Evolutionary conservation across 2,888 invertebrate species (phyloP), one percentile per base, ranked within the genome.

Genomic region (Andrena dorsata): DNA sequence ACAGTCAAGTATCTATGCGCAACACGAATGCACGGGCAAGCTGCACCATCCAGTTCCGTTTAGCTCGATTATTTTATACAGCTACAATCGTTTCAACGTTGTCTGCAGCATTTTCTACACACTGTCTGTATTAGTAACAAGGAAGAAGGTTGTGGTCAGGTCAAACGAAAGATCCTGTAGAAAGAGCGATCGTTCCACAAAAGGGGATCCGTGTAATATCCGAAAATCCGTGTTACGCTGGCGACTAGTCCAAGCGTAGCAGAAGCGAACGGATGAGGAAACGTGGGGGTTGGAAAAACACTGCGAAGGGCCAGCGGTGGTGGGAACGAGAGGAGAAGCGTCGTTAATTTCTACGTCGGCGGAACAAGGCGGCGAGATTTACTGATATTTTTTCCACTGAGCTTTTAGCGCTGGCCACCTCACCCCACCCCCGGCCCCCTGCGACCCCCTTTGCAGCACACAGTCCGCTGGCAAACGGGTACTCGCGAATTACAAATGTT

Each of bases 401-500:
- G 89, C 89, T 90, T 88, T 90, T 89, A 89, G 79, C 86, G 85
- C 61, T 75, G 60, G 76, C 78, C 58, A 28, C 61, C 51, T 20
- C 56, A n/a, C 28, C 65, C 35, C 0, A 6, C 23, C 32, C 10
- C 41, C 47, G 2, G 2, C 41, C 41, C 20, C 23, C 53, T 26
- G 28, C 58, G 53, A 20, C 64, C 60, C 76, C 61, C 49, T 32
- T 32, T 66, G 8, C 58, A 28, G 6, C 61, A 47, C 41, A n/a
- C 26, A 53, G 28, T 35, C 49, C 53, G 61, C 63, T 64, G n/a
- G 63, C 76, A 56, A 41, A 35, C 81, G 77, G 23, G 76, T 58
- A 74, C 80, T 81, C 73, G 84, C 83, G 81, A 88, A 89, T 89
- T 89, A 85, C 89, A 87, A 89, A 89, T 89, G 88, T 87, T 89